Base-by-base conservation (phyloP, 1,140 invertebrate genomes). In the Hylaeus anthracinus region DNA sequence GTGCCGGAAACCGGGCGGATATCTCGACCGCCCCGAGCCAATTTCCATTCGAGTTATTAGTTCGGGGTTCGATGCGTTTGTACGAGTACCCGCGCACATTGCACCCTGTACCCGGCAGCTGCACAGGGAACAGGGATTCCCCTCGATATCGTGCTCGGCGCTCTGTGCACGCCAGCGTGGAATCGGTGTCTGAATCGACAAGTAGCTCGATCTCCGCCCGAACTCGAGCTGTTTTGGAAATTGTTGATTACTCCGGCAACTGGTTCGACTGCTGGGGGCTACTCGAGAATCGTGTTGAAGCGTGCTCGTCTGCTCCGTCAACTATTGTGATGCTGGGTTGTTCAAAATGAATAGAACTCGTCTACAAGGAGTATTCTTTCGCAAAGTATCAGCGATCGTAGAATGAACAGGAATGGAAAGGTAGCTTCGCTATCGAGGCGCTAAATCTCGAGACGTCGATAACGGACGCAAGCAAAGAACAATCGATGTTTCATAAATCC, bases 1-100 rank as follows among this genome's bases (percentile, higher is more conserved):
- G 60, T 43, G 10, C 45, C n/a, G 69, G 76, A 55, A 79, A 72
- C 48, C 67, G 48, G 67, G 5, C 48, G 12, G 76, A 72, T 79
- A 79, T 72, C 60, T 72, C 60, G n/a, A 14, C 8, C 14, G 70
- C 70, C 51, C 41, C 69, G 39, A 70, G 76, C 76, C 69, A 79
- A 79, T 79, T 79, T 79, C 76, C 76, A 79, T 79, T 72, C 70
- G 76, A 79, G 70, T 79, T 79, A 79, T 79, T 79, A 79, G 76
- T 79, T 48, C 48, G 45, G 9, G 69, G 61, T 65, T 72, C 76
- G 76, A 79, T 72, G 76, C 61, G 51, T 72, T 72, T 45, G 69
- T 56, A 26, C 39, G 58, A 72, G 51, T 43, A 64, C 10, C n/a
- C 53, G 14, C 63, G 15, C 64, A 48, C 65, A 67, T 53, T 67